Evolutionary conservation across 2,888 invertebrate genomes (phyloP), one percentile per base, ranked within the genome.

Genomic region (Archips xylosteana): DNA sequence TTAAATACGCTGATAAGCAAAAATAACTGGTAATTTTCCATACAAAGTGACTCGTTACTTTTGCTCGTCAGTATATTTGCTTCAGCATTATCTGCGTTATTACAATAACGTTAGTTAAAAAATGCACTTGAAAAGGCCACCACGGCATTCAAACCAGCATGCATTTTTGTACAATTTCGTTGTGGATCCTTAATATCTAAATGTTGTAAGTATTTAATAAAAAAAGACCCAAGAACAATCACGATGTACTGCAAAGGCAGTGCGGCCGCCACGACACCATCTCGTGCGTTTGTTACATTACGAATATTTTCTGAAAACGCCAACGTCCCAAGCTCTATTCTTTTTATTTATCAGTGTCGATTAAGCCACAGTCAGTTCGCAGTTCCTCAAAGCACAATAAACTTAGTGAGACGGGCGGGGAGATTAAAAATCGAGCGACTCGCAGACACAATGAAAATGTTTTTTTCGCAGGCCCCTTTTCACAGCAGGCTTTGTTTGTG

Each of bases 381-480:
- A 73, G 74, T 81, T 85, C 85, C 82, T 82, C 84, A 87, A 88
- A 87, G 88, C 88, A 89, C 90, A 90, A 91, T 91, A 90, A 90
- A 93, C 90, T 92, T 91, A 87, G 87, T 86, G 85, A 83, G 85
- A 86, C 83, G 84, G 82, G 81, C 79, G 83, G 87, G 88, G 87
- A 94, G 92, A 93, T 93, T 93, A 94, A 94, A 94, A 94, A 93
- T 92, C 92, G 92, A 92, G 92, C 89, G 91, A 89, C 85, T 89
- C 85, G 83, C 89, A 90, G 90, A 88, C 93, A 93, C 93, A 94
- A 94, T 94, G 92, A 92, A 90, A 92, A 92, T 91, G 91, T 92
- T 94, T 92, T 91, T 92, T 89, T 73, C 90, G 85, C 88, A 88
- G 88, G 87, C 89, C 92, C 88, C 89, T 91, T 91, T 91, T 91